Evolutionary conservation across 1,140 invertebrate genomes (phyloP), one percentile per base, ranked within the genome.

Genomic region (Lerema accius): DNA sequence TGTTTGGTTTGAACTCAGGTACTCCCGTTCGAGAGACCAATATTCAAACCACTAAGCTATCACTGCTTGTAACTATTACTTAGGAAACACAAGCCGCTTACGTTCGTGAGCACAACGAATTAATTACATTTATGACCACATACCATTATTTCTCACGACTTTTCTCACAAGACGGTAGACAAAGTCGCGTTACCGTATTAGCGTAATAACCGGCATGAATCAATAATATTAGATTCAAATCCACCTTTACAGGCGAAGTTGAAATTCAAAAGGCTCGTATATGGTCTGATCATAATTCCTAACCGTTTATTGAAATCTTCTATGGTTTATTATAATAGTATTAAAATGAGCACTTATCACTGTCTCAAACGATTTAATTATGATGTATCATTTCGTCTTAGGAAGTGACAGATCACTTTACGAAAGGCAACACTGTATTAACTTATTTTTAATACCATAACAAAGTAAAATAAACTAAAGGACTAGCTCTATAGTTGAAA

Each of bases 191-290:
- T 15, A 35, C 26, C 19, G 26, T 28, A 28, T 14, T 43, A 17
- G 11, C 14, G 28, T 35, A 50, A 32, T 28, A 32, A 46, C 1
- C 0, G 23, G 11, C 26, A 35, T 50, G 35, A 50, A 50, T 50
- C 26, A 35, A 35, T 50, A 50, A 50, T 35, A 35, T 35, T 35
- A 26, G 6, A 26, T 50, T 26, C 23, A 15, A 13, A 35, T 16
- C 10, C 14, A 10, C 46, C 46, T 50, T 35, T 35, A 35, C 15
- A 10, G 46, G 46, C 6, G 0, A 5, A 16, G 4, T 19, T 51
- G 49, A 37, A 51, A 51, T 51, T 51, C 49, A 51, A 51, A 51
- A 14, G 15, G 7, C 2, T 17, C 32, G 3, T 51, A 37, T 51
- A 51, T 39, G 49, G 32, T 19, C n/a, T 17, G 49, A 15, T 39